Conservation (phyloP, 1,140 invertebrate species). For the Zaprionus nigranus region DNA sequence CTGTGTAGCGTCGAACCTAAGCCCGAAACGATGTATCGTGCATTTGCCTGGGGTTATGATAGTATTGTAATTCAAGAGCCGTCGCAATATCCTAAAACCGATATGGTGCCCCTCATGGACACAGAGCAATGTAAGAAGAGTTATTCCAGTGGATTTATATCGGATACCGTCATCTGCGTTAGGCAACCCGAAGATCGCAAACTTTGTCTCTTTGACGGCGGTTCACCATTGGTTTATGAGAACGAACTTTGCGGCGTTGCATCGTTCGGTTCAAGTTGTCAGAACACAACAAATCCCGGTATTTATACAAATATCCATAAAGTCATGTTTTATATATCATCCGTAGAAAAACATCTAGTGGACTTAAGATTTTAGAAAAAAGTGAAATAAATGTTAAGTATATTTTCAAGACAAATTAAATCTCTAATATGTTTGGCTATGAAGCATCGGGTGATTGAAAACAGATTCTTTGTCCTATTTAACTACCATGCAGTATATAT, state of each 20-base stretch:
- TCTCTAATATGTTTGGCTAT: too few species aligned
- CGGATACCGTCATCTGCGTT: conserved; percentile 32
- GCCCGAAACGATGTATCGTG: background rate
- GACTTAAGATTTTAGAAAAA: background rate
- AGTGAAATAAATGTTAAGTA: too few species aligned
- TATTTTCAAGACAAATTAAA: too few species aligned
- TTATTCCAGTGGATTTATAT: background rate
- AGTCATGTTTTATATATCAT: background rate
- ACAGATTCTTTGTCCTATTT: too few species aligned
- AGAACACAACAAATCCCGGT: conserved; percentile 23
- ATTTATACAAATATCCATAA: conserved; percentile 29
- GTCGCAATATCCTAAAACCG: background rate
- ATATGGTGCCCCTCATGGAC: background rate
- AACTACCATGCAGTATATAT: too few species aligned
- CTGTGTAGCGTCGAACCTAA: background rate
- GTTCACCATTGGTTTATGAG: conserved; percentile 29
- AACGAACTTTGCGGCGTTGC: conserved; percentile 39
- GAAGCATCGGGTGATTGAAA: too few species aligned
- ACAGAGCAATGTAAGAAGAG: background rate
- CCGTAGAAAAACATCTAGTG: background rate
- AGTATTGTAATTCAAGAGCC: background rate
- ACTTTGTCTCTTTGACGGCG: conserved; percentile 44
- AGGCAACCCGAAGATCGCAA: background rate
- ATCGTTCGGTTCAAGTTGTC: conserved; percentile 33
- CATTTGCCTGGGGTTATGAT: conserved; percentile 41